Evolutionary conservation across 2,113 vertebrate genomes (phyloP), one percentile per base, ranked within the genome.

Genomic region (Bagarius yarrelli): DNA sequence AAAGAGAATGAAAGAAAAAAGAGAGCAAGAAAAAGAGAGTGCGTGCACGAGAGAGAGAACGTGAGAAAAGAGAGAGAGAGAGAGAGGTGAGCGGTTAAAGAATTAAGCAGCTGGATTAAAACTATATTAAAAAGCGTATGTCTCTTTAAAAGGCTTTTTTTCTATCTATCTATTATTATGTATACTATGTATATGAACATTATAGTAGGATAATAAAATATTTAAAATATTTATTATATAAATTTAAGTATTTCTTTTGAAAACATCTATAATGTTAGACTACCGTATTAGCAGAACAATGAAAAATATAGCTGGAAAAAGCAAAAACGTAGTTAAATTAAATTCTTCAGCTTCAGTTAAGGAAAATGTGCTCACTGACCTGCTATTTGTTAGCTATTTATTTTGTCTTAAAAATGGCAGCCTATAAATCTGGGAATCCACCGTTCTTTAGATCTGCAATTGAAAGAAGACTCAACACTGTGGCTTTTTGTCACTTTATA

Each of bases 361-460:
- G 9, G 2, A 64, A 32, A 47, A 52, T 5, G 19, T 11, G 60
- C n/a, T 34, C 25, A n/a, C 67, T 36, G 3, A 44, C 47, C 34
- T 69, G 36, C 21, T 66, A 19, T 34, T 76, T 80, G 81, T 86
- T 67, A 81, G 80, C 80, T 61, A 59, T 69, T 52, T 61, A 87
- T 84, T 80, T 82, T 55, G 82, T 55, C 74, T 80, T 84, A 71
- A 81, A 76, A 86, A 75, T 71, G 55, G 70, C 32, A 79, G 69
- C 40, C 57, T 75, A 83, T n/a, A 44, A 81, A 2, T n/a, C n/a
- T n/a, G 23, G 25, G 50, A 71, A 69, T 85, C 70, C 76, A 76
- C 82, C 57, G 74, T 36, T 30, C 71, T 85, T 87, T 78, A 87
- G 81, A 87, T 63, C 57, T 83, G 80, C 55, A 79, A 83, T 57